phyloP scores from a whole-genome alignment of 2,888 invertebrate species.

The Terebella lapidaria region DNA sequence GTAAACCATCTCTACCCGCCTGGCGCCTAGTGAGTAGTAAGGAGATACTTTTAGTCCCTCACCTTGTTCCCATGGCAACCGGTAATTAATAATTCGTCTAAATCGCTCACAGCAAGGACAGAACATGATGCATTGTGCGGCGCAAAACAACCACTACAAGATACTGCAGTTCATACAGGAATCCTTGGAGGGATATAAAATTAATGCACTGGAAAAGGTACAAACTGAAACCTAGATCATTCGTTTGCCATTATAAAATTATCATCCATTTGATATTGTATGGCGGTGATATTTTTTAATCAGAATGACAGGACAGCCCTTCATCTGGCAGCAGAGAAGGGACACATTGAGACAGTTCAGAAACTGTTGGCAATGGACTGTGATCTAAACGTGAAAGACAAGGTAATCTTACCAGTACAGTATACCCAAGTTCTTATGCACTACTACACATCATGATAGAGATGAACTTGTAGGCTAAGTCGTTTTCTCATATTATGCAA shows the following conservation, averaged over 20 bases:
- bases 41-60: background rate
- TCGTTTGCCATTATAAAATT: too few relatives aligned
- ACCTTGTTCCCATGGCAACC: background rate
- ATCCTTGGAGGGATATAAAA: constrained; percentile 59
- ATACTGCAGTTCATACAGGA: constrained; percentile 67
- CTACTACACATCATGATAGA: too few relatives aligned
- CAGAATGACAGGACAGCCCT: constrained; percentile 68
- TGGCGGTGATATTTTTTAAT: too few relatives aligned
- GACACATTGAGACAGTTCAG: constrained; percentile 65
- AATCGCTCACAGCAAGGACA: constrained; percentile 45
- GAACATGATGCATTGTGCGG: constrained; percentile 71
- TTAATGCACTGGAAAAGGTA: constrained; percentile 63
- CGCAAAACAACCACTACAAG: constrained; percentile 65
- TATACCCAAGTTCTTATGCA: too few relatives aligned
- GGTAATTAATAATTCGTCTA: background rate
- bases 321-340: constrained; percentile 71
- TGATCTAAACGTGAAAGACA: constrained; percentile 65
- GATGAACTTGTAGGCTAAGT: too few relatives aligned
- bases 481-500: too few relatives aligned
- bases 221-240: background rate
- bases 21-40: background rate
- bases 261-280: too few relatives aligned
- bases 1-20: constrained; percentile 29
- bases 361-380: constrained; percentile 62
- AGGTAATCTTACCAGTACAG: too few relatives aligned